Percentiles rank a stretch among this genome's conserved stretches.
Evolutionary conservation across 2,113 vertebrate genomes (phyloP).

Genomic region (Ceyx margarethae): DNA sequence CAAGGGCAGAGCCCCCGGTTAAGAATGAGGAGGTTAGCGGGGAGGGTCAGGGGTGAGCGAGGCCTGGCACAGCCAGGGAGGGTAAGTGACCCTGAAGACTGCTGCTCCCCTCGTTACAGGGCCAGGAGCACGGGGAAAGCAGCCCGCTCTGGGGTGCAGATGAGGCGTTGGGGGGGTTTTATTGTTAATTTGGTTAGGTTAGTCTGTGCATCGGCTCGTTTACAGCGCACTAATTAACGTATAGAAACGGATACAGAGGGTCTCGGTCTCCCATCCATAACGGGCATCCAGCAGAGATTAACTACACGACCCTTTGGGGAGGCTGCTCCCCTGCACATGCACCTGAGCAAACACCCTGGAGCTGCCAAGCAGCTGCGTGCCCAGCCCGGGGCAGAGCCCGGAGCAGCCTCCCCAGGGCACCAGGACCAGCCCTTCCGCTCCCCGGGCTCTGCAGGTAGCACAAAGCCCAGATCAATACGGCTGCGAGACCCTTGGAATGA

Average conservation of each 20-base stretch:
- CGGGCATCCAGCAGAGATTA: background rate
- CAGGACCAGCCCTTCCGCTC: background rate
- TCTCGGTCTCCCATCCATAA: background rate
- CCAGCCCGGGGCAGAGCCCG: background rate
- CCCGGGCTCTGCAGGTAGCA: slow-evolving; percentile 9
- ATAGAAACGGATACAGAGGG: background rate
- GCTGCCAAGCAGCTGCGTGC: background rate
- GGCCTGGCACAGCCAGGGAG: slow-evolving; percentile 31
- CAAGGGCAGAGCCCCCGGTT: slow-evolving; percentile 26
- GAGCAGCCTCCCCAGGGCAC: no score
- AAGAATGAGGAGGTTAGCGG: slow-evolving; percentile 47
- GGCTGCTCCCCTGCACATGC: background rate
- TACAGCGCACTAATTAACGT: background rate
- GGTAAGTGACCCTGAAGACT: slow-evolving; percentile 24
- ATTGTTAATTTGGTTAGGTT: background rate
- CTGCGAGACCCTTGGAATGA: background rate
- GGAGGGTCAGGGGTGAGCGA: slow-evolving; percentile 1
- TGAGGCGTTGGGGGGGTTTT: background rate
- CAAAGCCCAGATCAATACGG: slow-evolving; percentile 30
- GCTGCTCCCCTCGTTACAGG: background rate
- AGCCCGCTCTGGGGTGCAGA: background rate
- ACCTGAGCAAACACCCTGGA: slow-evolving; percentile 14
- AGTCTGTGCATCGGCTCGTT: background rate
- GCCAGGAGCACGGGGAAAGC: background rate
- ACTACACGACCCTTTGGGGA: background rate